Base-by-base conservation (phyloP, 2,797 vertebrate genomes). In the Sebastes iracundus region DNA sequence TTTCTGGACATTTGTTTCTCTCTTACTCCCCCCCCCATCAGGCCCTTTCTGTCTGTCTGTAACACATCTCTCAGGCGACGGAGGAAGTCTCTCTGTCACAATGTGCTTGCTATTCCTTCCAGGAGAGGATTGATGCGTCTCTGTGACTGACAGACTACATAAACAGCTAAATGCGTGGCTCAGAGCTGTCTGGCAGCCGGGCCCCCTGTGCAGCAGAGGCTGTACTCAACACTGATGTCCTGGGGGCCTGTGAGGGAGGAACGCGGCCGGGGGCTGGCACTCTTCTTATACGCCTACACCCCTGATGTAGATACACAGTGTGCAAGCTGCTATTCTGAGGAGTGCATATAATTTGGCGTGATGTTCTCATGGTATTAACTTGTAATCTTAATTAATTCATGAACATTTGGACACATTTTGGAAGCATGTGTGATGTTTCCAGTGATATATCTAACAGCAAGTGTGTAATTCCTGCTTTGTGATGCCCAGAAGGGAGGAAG, bases 301-400 rank as follows among this genome's bases (percentile, higher is more conserved):
- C 81, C 81, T 78, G 78, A 87, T 89, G 84, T 75, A 87, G 82
- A 85, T 65, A 63, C 77, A 70, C 79, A 68, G 75, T 38, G 79
- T 81, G 84, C 82, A 84, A 83, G 86, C 85, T 87, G 89, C 89
- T 91, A 90, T 91, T 92, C 81, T 84, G 81, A 87, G 89, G 62
- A 27, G 33, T 20, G 82, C 64, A 35, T 87, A 49, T 83, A 42
- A 92, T 91, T 90, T 86, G 87, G 79, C 77, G 46, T 56, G 68
- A 75, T 73, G 72, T 53, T 82, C 81, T 79, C 75, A 11, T 79
- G 87, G 87, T 62, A 87, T 87, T 88, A 87, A 90, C 87, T 90
- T 87, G 83, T 86, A 81, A 87, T 88, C 88, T 88, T 87, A 91
- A 92, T 92, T 90, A 90, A 89, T 92, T 91, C 87, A 82, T 79